phyloP scores from a whole-genome alignment of 2,888 invertebrate genomes.

The Hydrotaea cyrtoneurina region DNA sequence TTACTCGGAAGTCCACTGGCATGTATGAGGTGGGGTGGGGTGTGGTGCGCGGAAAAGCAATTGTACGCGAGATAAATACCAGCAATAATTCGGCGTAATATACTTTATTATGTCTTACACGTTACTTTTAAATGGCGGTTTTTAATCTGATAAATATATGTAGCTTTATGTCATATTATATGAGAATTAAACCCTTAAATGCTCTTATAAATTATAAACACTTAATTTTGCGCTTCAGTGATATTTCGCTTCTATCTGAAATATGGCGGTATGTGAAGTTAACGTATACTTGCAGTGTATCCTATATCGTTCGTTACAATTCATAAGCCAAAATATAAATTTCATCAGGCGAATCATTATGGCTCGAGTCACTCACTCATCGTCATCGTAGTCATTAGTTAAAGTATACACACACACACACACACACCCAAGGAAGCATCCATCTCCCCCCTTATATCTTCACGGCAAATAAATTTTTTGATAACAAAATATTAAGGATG shows the following conservation, averaged over 20 bases:
- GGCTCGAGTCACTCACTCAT: neutral
- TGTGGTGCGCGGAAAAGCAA: neutral
- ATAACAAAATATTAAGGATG: neutral
- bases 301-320: slow-evolving; percentile 24
- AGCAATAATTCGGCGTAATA: slow-evolving; percentile 4
- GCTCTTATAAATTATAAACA: slow-evolving; percentile 61
- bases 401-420: no score
- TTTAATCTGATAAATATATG: slow-evolving; percentile 33
- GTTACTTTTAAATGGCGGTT: slow-evolving; percentile 9
- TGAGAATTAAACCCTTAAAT: slow-evolving; percentile 31
- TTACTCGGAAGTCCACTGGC: neutral
- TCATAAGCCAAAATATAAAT: slow-evolving; percentile 32
- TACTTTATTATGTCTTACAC: neutral
- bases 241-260: slow-evolving; percentile 1
- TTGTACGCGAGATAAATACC: neutral
- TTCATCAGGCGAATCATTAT: slow-evolving; percentile 20
- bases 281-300: neutral
- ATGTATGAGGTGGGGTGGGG: neutral
- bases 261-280: neutral
- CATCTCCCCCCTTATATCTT: neutral
- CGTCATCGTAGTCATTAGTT: neutral
- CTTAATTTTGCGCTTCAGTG: slow-evolving; percentile 61
- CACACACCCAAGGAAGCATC: no score
- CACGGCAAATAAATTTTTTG: neutral
- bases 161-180: slow-evolving; percentile 19